Evolutionary conservation across 2,113 vertebrate genomes (phyloP), one percentile per base, ranked within the genome.

Genomic region (Seriola dumerili): DNA sequence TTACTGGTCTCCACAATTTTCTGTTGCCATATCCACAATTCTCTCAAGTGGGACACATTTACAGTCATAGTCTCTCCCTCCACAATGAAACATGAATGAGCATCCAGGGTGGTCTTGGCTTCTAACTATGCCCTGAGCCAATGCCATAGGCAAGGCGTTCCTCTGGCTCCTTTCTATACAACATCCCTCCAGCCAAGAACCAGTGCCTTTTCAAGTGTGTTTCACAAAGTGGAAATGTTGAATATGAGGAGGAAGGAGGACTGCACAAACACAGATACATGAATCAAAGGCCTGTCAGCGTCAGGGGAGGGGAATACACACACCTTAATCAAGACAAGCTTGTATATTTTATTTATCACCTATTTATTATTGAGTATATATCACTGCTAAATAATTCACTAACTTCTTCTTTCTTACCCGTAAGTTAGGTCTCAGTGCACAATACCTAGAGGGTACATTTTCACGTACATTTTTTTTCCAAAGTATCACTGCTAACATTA

Each of bases 361-460:
- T 82, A 93, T 94, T 95, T 93, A 93, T 94, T 94, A 95, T 94
- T 94, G 91, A 94, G 91, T 77, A 86, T 90, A 91, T 93, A 91
- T 90, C 83, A 80, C 75, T 75, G 62, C 81, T 94, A 67, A 94
- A 95, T 93, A 85, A 92, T 94, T 92, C 79, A 93, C 58, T 25
- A 76, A 90, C 68, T 80, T 69, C 84, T 93, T 61, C 80, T 93
- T 88, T 93, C 90, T 90, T 89, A 90, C 84, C 86, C 70, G 5
- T 91, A 87, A 87, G 86, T 86, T 89, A 72, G 89, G 83, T 92
- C 81, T 94, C 76, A 1, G 84, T 86, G 84, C 87, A 88, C 81
- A 88, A 85, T 85, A 91, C 76, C 83, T 90, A 57, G 52, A 66
- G 89, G 88, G 76, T 92, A 89, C 65, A 40, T 88, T 85, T 80